Conservation (phyloP, 2,888 invertebrate species). For the Caenorhabditis sp. region DNA sequence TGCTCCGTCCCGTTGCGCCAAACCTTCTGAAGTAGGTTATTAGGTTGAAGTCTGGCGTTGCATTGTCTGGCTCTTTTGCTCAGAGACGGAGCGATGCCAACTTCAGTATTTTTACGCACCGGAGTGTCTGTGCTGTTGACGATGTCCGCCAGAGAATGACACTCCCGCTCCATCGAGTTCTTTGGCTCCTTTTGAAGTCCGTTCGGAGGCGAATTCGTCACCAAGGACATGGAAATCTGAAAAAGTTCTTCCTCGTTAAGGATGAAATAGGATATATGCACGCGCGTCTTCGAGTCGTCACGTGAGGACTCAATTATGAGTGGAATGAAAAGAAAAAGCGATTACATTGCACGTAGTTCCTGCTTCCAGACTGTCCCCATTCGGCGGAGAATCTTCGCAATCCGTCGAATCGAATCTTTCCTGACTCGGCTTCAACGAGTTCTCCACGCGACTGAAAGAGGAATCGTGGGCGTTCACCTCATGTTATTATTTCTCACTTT, state of each 20-base stretch:
- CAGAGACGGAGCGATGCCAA: conserved; percentile 56
- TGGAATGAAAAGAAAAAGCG: conserved; percentile 17
- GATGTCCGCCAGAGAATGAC: conserved; percentile 74
- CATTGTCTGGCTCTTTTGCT: conserved; percentile 61
- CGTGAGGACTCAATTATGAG: conserved; percentile 10
- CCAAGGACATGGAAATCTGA: conserved; percentile 51
- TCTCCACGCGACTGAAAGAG: conserved; percentile 41
- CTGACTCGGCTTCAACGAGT: conserved; percentile 42
- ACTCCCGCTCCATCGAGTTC: conserved; percentile 71
- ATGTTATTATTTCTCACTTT: conserved; percentile 25
- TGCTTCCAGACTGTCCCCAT: conserved; percentile 62
- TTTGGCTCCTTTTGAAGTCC: conserved; percentile 50
- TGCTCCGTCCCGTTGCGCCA: too few species aligned
- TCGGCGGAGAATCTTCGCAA: conserved; percentile 67
- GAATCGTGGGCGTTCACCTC: background rate
- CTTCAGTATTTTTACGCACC: conserved; percentile 69
- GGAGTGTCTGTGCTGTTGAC: conserved; percentile 62
- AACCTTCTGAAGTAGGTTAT: conserved; percentile 64
- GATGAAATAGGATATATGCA: conserved; percentile 15
- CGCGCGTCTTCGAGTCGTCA: conserved; percentile 6
- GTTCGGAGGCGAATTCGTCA: conserved; percentile 54
- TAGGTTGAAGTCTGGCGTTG: conserved; percentile 70
- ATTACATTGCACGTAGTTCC: conserved; percentile 52
- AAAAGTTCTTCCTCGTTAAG: conserved; percentile 18
- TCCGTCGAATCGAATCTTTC: conserved; percentile 65